phyloP scores from a whole-genome alignment of 1,140 invertebrate genomes.

The Saccostrea cuccullata region DNA sequence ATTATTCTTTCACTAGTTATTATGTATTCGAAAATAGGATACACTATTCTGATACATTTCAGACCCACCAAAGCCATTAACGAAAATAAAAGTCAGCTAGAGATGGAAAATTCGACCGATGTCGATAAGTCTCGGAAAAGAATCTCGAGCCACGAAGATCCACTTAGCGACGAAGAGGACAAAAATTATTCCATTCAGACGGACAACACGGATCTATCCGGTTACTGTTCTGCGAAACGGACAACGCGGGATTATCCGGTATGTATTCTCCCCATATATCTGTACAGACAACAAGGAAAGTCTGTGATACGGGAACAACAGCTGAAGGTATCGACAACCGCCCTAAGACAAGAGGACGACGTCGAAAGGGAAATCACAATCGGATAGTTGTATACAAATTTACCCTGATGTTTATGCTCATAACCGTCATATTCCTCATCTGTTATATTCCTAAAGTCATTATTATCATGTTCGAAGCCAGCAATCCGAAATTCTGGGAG shows the following conservation, averaged over 20 bases:
- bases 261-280: background rate
- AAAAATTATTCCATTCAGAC: too few species aligned
- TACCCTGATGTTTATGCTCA: conserved; percentile 40
- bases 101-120: background rate
- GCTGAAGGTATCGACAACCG: background rate
- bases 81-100: background rate
- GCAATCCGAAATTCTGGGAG: conserved; percentile 47
- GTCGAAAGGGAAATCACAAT: too few species aligned
- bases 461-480: conserved; percentile 48
- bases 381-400: background rate
- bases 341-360: background rate
- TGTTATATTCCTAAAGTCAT: conserved; percentile 59
- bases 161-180: too few species aligned
- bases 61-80: too few species aligned
- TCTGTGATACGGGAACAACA: background rate
- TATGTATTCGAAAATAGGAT: background rate
- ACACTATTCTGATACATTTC: background rate
- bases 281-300: background rate
- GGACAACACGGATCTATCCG: too few species aligned
- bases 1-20: background rate
- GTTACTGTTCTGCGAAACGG: background rate
- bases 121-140: background rate
- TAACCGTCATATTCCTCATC: conserved; percentile 49
- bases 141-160: background rate
- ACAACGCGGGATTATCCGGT: background rate